Percentiles rank a stretch among this genome's conserved stretches.
Conservation (phyloP, 2,888 invertebrate genomes). For the Cerastis leucographa region DNA sequence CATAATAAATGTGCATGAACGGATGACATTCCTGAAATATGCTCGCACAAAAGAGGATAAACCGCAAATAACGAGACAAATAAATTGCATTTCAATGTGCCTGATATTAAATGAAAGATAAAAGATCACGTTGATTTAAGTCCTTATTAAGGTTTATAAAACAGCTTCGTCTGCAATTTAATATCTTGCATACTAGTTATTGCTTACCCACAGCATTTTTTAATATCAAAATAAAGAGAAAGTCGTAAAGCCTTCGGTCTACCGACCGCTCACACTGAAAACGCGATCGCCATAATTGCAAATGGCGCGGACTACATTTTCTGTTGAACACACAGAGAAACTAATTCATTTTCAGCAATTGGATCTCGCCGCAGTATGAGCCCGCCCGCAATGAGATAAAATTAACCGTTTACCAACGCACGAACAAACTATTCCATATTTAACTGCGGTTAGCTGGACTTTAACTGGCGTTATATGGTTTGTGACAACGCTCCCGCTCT, state of each 20-base stretch:
- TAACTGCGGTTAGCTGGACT: constrained; percentile 60
- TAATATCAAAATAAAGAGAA: constrained; percentile 57
- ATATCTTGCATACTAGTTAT: constrained; percentile 50
- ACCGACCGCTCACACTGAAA: constrained; percentile 22
- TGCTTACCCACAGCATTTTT: constrained; percentile 42
- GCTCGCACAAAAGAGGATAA: constrained; percentile 31
- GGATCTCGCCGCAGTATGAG: constrained; percentile 42
- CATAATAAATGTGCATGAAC: constrained; percentile 16
- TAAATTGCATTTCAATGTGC: constrained; percentile 48
- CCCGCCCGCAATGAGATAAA: constrained; percentile 49
- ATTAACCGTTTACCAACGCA: constrained; percentile 57
- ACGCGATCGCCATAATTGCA: constrained; percentile 50
- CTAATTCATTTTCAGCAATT: constrained; percentile 61
- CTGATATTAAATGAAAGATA: constrained; percentile 15
- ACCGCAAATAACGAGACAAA: constrained; percentile 38
- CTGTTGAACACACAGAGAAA: constrained; percentile 36
- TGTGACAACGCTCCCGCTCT: constrained; percentile 43
- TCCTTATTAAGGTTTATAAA: constrained; percentile 28
- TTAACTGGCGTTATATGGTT: constrained; percentile 49
- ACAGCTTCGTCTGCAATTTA: constrained; percentile 32
- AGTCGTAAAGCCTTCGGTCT: constrained; percentile 43
- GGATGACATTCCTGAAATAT: constrained; percentile 16
- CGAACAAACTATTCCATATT: constrained; percentile 62
- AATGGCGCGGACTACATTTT: constrained; percentile 43
- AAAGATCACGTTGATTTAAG: constrained; percentile 31